Percentiles rank a stretch among this genome's conserved stretches.
Conservation (phyloP, 2,797 vertebrate species). For the Mus caroli region DNA sequence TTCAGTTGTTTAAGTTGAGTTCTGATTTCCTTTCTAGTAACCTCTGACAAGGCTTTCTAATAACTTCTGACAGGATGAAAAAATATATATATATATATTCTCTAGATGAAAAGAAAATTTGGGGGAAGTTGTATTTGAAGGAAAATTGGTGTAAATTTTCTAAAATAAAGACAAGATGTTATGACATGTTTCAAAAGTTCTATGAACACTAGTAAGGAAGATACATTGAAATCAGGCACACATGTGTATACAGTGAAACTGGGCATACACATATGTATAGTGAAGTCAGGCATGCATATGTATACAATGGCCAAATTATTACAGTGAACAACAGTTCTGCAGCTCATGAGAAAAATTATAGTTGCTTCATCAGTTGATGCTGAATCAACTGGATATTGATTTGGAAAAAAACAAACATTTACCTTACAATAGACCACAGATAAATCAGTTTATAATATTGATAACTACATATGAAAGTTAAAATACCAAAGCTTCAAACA, state of each 20-base stretch:
- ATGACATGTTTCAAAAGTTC: background rate
- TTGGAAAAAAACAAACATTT: background rate
- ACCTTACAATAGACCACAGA: too few species aligned
- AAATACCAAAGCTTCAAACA: background rate
- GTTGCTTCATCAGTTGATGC: background rate
- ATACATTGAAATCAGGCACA: background rate
- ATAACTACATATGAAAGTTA: background rate
- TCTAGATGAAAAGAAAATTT: background rate
- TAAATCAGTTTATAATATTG: background rate
- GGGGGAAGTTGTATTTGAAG: background rate
- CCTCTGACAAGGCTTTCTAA: background rate
- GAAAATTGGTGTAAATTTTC: background rate
- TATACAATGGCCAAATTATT: background rate
- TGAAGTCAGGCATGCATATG: too few species aligned
- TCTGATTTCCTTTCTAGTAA: background rate
- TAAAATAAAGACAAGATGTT: background rate
- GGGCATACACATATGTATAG: background rate
- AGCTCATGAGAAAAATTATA: background rate
- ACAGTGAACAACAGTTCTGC: background rate
- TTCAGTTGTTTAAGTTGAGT: background rate
- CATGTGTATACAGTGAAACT: background rate
- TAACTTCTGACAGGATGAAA: too few species aligned
- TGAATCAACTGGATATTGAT: background rate
- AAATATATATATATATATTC: too few species aligned
- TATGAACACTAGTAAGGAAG: background rate